phyloP scores from a whole-genome alignment of 2,888 invertebrate species.

The Cordylochernes scorpioides region DNA sequence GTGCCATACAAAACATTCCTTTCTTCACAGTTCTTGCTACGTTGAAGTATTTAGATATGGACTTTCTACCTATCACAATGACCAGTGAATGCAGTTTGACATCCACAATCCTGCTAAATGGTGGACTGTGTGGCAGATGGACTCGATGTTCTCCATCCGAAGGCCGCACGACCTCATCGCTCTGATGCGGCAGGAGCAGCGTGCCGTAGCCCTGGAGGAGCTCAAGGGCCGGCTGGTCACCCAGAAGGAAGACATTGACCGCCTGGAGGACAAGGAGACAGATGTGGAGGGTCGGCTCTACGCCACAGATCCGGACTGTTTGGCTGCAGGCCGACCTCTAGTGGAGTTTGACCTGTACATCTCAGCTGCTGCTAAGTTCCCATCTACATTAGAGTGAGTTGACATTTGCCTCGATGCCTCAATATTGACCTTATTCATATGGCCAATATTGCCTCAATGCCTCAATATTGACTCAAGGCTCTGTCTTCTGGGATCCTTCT shows the following conservation, averaged over 20 bases:
- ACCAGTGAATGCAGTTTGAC: neutral
- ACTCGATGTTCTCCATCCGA: conserved; percentile 42
- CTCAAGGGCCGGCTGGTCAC: conserved; percentile 35
- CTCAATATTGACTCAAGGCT: too few relatives aligned
- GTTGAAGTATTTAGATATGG: too few relatives aligned
- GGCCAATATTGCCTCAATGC: too few relatives aligned
- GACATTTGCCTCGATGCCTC: too few relatives aligned
- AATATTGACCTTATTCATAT: too few relatives aligned
- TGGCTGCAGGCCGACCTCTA: conserved; percentile 34
- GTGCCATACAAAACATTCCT: too few relatives aligned
- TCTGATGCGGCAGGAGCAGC: conserved; percentile 44
- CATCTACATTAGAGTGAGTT: too few relatives aligned
- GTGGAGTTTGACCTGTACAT: conserved; percentile 38
- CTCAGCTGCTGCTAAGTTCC: too few relatives aligned
- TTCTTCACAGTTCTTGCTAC: too few relatives aligned
- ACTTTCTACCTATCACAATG: too few relatives aligned
- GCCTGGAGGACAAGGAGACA: conserved; percentile 29
- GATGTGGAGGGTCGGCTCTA: conserved; percentile 34
- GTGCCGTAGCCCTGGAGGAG: conserved; percentile 32
- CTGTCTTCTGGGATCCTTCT: too few relatives aligned
- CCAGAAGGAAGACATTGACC: conserved; percentile 34
- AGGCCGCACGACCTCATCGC: conserved; percentile 43
- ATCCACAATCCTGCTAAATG: conserved; percentile 1
- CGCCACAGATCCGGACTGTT: conserved; percentile 35
- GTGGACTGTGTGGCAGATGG: conserved; percentile 29